These are phyloP conservation scores for Cephus rjabovi DNA, from an alignment of 2,888 invertebrate genomes.

Conservation along the genomic window DNA sequence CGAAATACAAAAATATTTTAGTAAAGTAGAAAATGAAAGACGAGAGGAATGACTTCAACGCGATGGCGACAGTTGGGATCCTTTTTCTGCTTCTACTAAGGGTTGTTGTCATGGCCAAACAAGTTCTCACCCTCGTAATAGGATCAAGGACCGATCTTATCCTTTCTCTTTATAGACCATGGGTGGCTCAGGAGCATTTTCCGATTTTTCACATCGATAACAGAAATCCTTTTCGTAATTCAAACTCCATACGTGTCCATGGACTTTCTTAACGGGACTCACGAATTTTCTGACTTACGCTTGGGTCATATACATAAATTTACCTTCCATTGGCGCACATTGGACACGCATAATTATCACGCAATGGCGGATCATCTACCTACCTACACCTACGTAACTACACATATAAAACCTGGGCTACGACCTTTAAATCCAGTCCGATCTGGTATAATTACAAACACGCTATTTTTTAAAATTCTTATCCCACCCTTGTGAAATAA, in stretches of 20 bases:
- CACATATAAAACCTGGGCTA: not conserved
- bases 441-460: not conserved
- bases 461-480: not conserved
- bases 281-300: not conserved
- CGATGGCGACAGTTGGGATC: not conserved
- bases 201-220: conserved; percentile 29
- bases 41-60: not conserved
- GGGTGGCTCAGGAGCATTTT: conserved; percentile 34
- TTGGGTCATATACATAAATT: not conserved
- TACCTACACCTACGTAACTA: not conserved
- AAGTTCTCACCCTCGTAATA: conserved; percentile 31
- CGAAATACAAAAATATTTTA: not conserved
- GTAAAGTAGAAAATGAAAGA: not conserved
- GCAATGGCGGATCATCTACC: not conserved
- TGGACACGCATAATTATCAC: not conserved
- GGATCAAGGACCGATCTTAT: conserved; percentile 40
- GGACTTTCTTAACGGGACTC: not conserved
- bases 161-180: conserved; percentile 36
- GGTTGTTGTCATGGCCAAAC: not conserved
- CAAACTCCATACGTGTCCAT: not conserved
- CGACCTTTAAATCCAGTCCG: not conserved
- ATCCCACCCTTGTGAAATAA: not conserved
- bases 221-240: not conserved
- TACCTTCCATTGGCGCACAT: not conserved
- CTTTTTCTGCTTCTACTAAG: not conserved